These are phyloP conservation scores for Poecilia picta DNA, from an alignment of 2,797 vertebrate genomes.

Conservation along the genomic window DNA sequence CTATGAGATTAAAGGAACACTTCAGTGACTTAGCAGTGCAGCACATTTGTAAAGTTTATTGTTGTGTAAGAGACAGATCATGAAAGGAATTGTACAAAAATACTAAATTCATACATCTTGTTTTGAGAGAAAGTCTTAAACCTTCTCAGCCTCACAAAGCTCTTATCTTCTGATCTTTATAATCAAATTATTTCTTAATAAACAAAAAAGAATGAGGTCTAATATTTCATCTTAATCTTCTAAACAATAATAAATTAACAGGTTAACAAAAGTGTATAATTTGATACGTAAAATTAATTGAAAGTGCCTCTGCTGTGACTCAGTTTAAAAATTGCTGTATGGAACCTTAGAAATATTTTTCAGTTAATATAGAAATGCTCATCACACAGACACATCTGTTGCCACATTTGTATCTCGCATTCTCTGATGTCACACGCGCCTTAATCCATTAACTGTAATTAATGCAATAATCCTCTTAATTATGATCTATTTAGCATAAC, in stretches of 20 bases:
- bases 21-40: background rate
- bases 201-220: background rate
- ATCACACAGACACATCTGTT: background rate
- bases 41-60: background rate
- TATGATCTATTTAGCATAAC: conserved; percentile 49
- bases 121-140: conserved; percentile 9
- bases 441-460: conserved; percentile 58
- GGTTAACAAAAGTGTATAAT: background rate
- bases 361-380: conserved; percentile 6
- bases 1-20: background rate
- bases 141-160: background rate
- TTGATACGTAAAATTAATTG: background rate
- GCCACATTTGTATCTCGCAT: conserved; percentile 16
- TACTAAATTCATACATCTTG: background rate
- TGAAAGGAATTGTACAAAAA: conserved; percentile 16
- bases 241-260: background rate
- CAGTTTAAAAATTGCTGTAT: background rate
- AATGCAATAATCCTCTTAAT: conserved; percentile 53
- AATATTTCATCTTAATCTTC: conserved; percentile 15
- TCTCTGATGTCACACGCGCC: conserved; percentile 26
- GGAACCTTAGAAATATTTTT: conserved; percentile 6
- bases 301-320: conserved; percentile 5
- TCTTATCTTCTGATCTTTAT: conserved; percentile 7
- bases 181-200: conserved; percentile 3
- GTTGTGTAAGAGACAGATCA: background rate